Percentiles rank a stretch among this genome's conserved stretches.
phyloP scores from a whole-genome alignment of 2,797 vertebrate genomes.

The Hippoglossus hippoglossus region DNA sequence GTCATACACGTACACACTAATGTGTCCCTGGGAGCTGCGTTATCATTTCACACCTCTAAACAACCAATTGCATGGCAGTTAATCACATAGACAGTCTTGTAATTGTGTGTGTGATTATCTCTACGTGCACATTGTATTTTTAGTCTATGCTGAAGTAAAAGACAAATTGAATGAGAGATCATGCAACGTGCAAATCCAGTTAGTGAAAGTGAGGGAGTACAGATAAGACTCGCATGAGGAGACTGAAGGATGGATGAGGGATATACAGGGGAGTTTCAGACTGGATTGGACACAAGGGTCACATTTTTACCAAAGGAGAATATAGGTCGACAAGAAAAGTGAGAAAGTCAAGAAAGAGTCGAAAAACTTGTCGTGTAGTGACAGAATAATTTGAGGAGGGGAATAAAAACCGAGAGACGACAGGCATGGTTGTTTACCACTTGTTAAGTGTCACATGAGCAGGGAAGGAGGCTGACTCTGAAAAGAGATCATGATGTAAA shows the following conservation, averaged over 20 bases:
- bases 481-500: not conserved
- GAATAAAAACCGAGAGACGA: not conserved
- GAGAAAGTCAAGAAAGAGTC: not conserved
- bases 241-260: not conserved
- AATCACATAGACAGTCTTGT: constrained; percentile 51
- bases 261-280: not conserved
- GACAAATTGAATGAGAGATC: constrained; percentile 31
- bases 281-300: not conserved
- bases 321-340: not conserved
- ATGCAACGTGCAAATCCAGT: constrained; percentile 30
- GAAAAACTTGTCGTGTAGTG: too few species aligned
- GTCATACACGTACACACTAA: constrained; percentile 18
- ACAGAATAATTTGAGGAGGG: not conserved
- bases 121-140: not conserved
- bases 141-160: not conserved
- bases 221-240: not conserved
- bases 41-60: constrained; percentile 74
- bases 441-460: constrained; percentile 11
- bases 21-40: constrained; percentile 33
- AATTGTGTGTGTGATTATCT: constrained; percentile 20
- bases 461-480: constrained; percentile 9
- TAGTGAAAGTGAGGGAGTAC: not conserved
- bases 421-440: constrained; percentile 29
- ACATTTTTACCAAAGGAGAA: not conserved
- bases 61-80: constrained; percentile 52